phyloP scores from a whole-genome alignment of 2,113 vertebrate species.

The Lycocorax pyrrhopterus region DNA sequence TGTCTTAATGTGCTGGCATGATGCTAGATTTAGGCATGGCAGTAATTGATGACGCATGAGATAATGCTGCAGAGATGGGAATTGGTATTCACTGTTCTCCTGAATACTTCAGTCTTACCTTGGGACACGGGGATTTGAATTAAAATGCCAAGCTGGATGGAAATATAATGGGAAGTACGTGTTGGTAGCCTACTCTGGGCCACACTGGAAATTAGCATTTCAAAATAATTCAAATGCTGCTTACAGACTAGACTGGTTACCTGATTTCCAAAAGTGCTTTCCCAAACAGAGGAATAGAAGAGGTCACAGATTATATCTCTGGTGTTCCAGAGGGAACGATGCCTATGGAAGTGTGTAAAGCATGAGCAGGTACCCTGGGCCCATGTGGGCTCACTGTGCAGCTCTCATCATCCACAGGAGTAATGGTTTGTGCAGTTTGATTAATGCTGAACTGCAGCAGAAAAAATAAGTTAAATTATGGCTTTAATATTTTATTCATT shows the following conservation, averaged over 20 bases:
- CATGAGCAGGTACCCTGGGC: neutral
- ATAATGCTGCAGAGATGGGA: slow-evolving; percentile 97
- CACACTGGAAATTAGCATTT: neutral
- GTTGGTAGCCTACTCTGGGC: neutral
- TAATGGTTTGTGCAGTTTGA: neutral
- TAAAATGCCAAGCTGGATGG: slow-evolving; percentile 40
- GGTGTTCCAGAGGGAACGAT: neutral
- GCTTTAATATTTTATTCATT: neutral
- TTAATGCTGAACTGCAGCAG: neutral
- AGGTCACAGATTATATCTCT: neutral
- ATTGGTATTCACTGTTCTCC: slow-evolving; percentile 47
- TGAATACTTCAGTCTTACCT: slow-evolving; percentile 29
- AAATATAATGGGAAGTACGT: neutral
- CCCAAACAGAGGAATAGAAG: neutral
- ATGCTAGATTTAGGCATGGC: slow-evolving; percentile 99
- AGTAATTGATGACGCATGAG: slow-evolving; percentile 94
- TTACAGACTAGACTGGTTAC: neutral
- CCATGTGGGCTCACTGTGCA: neutral
- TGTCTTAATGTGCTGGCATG: slow-evolving; percentile 99
- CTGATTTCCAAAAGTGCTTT: neutral
- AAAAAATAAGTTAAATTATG: neutral
- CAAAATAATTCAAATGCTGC: neutral
- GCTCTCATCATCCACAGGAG: neutral
- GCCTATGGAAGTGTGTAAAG: neutral
- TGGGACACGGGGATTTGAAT: neutral